Percentiles rank a stretch among this genome's conserved stretches.
Evolutionary conservation across 2,797 vertebrate species (phyloP).

Genomic region (Dryobates pubescens): DNA sequence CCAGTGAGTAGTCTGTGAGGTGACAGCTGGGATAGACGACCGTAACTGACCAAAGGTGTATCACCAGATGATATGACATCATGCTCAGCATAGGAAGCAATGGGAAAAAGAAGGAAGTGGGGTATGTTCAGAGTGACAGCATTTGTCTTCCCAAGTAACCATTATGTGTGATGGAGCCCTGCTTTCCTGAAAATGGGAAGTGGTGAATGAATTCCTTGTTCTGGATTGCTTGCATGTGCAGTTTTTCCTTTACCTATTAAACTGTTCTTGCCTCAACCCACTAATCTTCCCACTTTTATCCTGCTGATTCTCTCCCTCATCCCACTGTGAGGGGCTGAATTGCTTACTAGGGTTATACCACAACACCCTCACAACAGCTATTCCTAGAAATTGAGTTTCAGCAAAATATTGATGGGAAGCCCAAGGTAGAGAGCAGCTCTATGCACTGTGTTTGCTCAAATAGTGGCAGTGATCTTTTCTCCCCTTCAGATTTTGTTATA

Average conservation of each 20-base stretch:
- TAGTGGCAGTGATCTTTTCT: not conserved
- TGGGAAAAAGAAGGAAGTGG: not conserved
- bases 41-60: not conserved
- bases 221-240: not conserved
- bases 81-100: not conserved
- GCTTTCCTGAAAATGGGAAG: not conserved
- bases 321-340: not conserved
- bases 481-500: not conserved
- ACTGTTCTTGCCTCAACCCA: not conserved
- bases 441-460: not conserved
- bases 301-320: not conserved
- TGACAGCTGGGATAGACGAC: not conserved
- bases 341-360: not conserved
- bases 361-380: not conserved
- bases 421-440: not conserved
- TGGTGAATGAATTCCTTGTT: not conserved
- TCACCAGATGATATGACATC: fast-evolving
- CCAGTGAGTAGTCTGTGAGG: fast-evolving
- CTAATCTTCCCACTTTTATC: not conserved
- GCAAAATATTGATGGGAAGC: not conserved
- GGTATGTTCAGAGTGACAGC: fast-evolving
- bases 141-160: not conserved
- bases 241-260: conserved; percentile 15
- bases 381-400: conserved; percentile 14
- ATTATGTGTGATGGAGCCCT: not conserved